Conservation (phyloP, 2,797 vertebrate species). For the Crocidura indochinensis region DNA sequence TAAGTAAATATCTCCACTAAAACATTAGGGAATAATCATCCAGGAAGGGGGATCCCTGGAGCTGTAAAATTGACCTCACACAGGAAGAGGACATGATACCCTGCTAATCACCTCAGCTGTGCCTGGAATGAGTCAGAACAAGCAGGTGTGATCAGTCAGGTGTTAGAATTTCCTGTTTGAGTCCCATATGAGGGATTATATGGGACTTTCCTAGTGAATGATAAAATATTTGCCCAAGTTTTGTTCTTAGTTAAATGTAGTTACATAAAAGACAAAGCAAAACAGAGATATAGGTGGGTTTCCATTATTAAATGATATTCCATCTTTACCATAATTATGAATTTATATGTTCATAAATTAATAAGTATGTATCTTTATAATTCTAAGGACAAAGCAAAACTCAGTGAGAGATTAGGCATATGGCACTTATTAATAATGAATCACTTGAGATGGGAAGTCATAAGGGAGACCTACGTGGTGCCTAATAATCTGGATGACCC, state of each 20-base stretch:
- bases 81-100: slow-evolving; percentile 73
- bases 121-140: slow-evolving; percentile 58
- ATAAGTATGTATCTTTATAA: slow-evolving; percentile 33
- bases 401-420: too few relatives aligned
- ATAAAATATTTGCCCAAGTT: slow-evolving; percentile 5
- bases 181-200: slow-evolving; percentile 56
- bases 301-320: neutral
- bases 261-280: slow-evolving; percentile 8
- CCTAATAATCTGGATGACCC: too few relatives aligned
- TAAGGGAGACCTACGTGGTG: too few relatives aligned
- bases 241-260: slow-evolving; percentile 3
- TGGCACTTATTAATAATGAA: too few relatives aligned
- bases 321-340: neutral
- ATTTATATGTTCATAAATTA: slow-evolving; percentile 12
- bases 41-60: slow-evolving; percentile 62
- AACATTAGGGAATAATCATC: slow-evolving; percentile 72
- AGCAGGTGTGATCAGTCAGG: slow-evolving; percentile 77
- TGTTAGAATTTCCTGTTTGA: slow-evolving; percentile 77
- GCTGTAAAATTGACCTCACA: slow-evolving; percentile 64
- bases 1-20: slow-evolving; percentile 55
- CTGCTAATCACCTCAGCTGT: slow-evolving; percentile 73
- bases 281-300: neutral
- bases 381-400: too few relatives aligned
- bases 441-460: too few relatives aligned
- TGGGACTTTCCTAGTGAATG: neutral